A percentile compares a stretch with the other conserved stretches of the same genome.
phyloP scores from a whole-genome alignment of 2,113 vertebrate species.

The Microcebus murinus region DNA sequence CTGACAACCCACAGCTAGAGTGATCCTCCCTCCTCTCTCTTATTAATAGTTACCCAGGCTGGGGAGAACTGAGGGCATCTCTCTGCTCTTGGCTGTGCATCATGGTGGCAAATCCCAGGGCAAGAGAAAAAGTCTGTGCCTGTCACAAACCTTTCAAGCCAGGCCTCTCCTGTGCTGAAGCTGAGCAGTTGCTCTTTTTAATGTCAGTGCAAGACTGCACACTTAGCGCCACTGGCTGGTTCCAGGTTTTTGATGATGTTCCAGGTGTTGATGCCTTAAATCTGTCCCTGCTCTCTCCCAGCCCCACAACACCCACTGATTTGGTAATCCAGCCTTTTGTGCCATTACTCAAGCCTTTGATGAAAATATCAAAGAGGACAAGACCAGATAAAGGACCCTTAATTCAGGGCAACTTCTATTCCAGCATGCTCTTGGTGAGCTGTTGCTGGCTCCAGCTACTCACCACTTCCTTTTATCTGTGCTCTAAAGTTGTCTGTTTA shows the following conservation, averaged over 20 bases:
- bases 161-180: not conserved
- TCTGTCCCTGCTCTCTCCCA: not conserved
- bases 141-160: not conserved
- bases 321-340: slow-evolving; percentile 19
- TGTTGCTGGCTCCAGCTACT: slow-evolving; percentile 19
- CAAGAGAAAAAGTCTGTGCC: not conserved
- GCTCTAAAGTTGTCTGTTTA: slow-evolving; percentile 30
- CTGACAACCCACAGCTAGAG: not conserved
- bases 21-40: not conserved
- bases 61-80: not conserved
- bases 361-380: slow-evolving; percentile 56
- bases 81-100: not conserved
- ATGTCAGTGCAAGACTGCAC: not conserved
- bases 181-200: not conserved
- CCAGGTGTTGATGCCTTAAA: not conserved
- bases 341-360: slow-evolving; percentile 59
- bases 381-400: not conserved
- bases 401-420: slow-evolving; percentile 46
- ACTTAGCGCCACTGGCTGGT: not conserved
- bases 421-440: slow-evolving; percentile 15
- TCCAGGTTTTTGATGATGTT: not conserved
- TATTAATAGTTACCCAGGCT: not conserved
- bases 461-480: slow-evolving; percentile 43
- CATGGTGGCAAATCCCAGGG: not conserved
- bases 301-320: not conserved